Base-by-base conservation (phyloP, 2,797 vertebrate species). In the Heterohyrax brucei region DNA sequence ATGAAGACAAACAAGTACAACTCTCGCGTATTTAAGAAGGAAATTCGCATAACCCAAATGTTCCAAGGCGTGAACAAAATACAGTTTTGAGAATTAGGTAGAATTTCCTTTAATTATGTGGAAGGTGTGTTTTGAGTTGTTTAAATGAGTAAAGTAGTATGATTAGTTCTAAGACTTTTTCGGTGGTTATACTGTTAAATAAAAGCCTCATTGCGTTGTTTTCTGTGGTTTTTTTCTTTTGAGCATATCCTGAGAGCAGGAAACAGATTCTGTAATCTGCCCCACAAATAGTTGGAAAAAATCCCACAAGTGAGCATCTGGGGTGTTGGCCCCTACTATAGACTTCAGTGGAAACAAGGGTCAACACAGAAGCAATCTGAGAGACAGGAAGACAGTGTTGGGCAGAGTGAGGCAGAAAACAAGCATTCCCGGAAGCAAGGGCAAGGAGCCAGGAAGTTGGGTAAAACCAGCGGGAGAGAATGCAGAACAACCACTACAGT, bases 181-280 rank as follows among this genome's bases (percentile, higher is more conserved):
- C 9, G 59, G 39, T 16, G 88, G 12, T 72, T 95, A 59, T 26
- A 46, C 93, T 90, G 13, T 94, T 96, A 82, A 81, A 24, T 68
- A 53, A 59, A 30, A 80, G 81, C 76, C 75, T 82, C 56, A 72
- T 84, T 89, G 14, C 8, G 68, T 13, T 82, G 59, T 12, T 87
- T 16, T 91, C 14, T 53, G 39, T 68, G 5, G 61, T 39, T 73
- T 53, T 39, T 66, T 89, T 64, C 22, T 73, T 73, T 73, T 21
- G 19, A 9, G 33, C 7, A 19, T 46, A 39, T 87, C 90, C 59
- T 88, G 33, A 90, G 83, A 91, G 16, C 61, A 86, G 62, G 14
- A 96, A 92, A n/a, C 46, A 95, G 73, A 75, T 93, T 12, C 66
- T 95, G 14, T 75, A 75, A 62, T 90, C 64, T 93, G n/a, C 5